phyloP scores from a whole-genome alignment of 2,113 vertebrate genomes.

The Callipepla californica region DNA sequence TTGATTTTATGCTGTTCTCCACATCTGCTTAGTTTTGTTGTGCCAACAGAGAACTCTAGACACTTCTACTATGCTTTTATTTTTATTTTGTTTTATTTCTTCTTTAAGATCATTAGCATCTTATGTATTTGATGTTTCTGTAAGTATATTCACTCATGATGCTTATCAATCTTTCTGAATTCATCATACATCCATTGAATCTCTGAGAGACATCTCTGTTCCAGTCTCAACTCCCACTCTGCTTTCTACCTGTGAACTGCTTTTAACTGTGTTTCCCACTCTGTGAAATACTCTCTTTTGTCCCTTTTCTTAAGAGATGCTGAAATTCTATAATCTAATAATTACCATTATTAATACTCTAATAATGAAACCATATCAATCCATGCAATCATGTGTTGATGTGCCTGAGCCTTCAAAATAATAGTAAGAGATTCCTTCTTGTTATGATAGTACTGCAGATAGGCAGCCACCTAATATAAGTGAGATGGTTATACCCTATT shows the following conservation, averaged over 20 bases:
- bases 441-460: neutral
- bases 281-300: neutral
- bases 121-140: neutral
- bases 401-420: neutral
- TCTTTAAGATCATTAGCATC: neutral
- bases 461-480: neutral
- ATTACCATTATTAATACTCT: neutral
- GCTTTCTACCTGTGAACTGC: neutral
- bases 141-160: neutral
- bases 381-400: neutral
- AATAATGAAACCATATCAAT: neutral
- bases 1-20: slow-evolving; percentile 12
- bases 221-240: neutral
- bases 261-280: neutral
- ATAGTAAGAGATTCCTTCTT: neutral
- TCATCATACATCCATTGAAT: neutral
- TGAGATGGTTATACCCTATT: neutral
- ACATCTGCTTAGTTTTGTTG: slow-evolving; percentile 38
- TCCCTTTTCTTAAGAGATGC: neutral
- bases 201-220: neutral
- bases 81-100: neutral
- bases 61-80: neutral
- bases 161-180: neutral
- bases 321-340: neutral
- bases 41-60: neutral